Evolutionary conservation across 1,140 invertebrate genomes (phyloP).

Genomic region (Cydia strobilella): DNA sequence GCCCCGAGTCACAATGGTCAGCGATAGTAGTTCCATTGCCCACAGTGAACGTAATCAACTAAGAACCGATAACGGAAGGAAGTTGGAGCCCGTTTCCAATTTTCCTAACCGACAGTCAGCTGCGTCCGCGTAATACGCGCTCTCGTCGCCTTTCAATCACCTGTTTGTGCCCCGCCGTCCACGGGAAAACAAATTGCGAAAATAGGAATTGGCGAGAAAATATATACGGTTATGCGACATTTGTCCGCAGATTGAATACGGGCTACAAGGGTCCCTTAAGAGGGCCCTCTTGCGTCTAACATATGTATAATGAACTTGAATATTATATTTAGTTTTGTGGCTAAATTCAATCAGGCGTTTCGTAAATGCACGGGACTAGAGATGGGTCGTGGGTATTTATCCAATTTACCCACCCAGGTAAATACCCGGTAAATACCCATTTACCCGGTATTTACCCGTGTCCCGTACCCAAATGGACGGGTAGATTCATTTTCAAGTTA

Average conservation of each 20-base stretch:
- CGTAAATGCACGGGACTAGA: no score
- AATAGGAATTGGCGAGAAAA: slow-evolving; percentile 49
- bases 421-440: no score
- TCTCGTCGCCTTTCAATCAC: slow-evolving; percentile 62
- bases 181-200: slow-evolving; percentile 43
- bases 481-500: no score
- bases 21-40: slow-evolving; percentile 38
- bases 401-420: no score
- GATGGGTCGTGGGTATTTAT: no score
- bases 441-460: no score
- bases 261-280: slow-evolving; percentile 45
- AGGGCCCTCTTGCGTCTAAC: not conserved
- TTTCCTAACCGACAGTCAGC: slow-evolving; percentile 62
- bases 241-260: slow-evolving; percentile 37
- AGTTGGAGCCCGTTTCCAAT: slow-evolving; percentile 55
- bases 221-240: slow-evolving; percentile 39
- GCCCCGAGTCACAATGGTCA: slow-evolving; percentile 8
- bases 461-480: no score
- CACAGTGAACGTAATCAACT: slow-evolving; percentile 43
- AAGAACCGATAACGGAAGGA: slow-evolving; percentile 36
- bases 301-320: not conserved
- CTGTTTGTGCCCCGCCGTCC: slow-evolving; percentile 42
- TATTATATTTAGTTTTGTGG: no score
- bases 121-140: slow-evolving; percentile 51
- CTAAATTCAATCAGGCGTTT: no score